Base-by-base conservation (phyloP, 1,140 invertebrate species). In the Ephestia elutella region DNA sequence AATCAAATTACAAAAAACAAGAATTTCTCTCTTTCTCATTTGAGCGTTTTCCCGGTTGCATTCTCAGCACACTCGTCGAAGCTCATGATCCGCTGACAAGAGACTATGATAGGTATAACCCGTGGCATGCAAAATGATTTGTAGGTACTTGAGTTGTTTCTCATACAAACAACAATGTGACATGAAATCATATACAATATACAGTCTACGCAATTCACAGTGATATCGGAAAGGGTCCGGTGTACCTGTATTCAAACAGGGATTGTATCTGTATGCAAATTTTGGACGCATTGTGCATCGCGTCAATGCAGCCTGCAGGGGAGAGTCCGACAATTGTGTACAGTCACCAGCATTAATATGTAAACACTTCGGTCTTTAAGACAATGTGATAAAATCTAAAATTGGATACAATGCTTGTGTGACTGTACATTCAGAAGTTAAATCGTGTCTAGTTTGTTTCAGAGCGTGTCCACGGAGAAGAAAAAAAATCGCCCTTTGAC, bases 241-340 rank as follows among this genome's bases (percentile, higher is more conserved):
- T n/a, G 30, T 32, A 10, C 2, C 13, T 44, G 38, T 44, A 44
- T 44, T 44, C 38, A 44, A 44, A 44, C 38, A 44, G 13, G 38
- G 50, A 53, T 53, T 53, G 38, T 48, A 55, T 55, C 44, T 60
- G 44, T 53, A 60, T 60, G 53, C 51, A 60, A 60, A 55, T 62
- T 53, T 49, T 44, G 19, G 50, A 21, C 50, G 60, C 55, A 59
- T 59, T 51, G 57, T 59, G 57, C 57, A 48, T 59, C 50, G 50
- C 50, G 50, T 53, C 50, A 21, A 53, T 53, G 17, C 56, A 48
- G 25, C 35, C 21, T 32, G 30, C 30, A 32, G 30, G 13, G 56
- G 35, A 13, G 35, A 18, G 54, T 10, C 30, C 48, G 28, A 32
- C 56, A 57, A 57, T 55, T 56, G 18, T 56, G 18, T 35, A n/a